Base-by-base conservation (phyloP, 2,797 vertebrate species). In the Sebastes itinus region DNA sequence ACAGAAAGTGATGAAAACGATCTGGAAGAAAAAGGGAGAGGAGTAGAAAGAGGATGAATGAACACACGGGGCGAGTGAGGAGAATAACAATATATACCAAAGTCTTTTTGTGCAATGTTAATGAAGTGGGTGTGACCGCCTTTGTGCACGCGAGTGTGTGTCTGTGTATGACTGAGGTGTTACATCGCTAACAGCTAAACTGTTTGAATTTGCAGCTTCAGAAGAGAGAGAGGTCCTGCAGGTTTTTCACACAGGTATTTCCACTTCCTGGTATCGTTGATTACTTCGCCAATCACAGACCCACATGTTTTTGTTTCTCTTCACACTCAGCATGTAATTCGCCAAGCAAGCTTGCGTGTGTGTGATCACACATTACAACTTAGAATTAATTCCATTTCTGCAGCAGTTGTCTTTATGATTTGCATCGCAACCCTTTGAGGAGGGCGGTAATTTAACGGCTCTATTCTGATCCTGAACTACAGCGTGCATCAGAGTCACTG, bases 201-300 rank as follows among this genome's bases (percentile, higher is more conserved):
- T 97, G 95, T 97, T 96, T 97, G 92, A 96, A 96, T 96, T 94
- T 94, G 93, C 97, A 99, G 98, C 97, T 99, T 96, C 98, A 99
- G 97, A 99, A 98, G 97, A 97, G 98, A 93, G 97, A 99, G 94
- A 97, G 97, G 89, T 98, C 97, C 94, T 99, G 98, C 97, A 97
- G 97, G 96, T 96, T 97, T 94, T 99, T 98, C 96, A 97, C 98
- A 94, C 97, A 98, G 98, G 98, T 99, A 98, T 94, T 96, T 97
- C 94, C 61, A 1, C 80, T 86, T 92, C 74, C 87, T 77, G 83
- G 80, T 85, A 77, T 82, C 49, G 76, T 89, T 86, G 84, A 93
- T 92, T 88, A 82, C 61, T 90, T 89, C 81, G 77, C 76, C 77
- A 89, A 66, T 72, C 70, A 62, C 77, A 28, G 62, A 77, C 75